Conservation (phyloP, 2,113 vertebrate genomes). For the Nannobrachium achirus region DNA sequence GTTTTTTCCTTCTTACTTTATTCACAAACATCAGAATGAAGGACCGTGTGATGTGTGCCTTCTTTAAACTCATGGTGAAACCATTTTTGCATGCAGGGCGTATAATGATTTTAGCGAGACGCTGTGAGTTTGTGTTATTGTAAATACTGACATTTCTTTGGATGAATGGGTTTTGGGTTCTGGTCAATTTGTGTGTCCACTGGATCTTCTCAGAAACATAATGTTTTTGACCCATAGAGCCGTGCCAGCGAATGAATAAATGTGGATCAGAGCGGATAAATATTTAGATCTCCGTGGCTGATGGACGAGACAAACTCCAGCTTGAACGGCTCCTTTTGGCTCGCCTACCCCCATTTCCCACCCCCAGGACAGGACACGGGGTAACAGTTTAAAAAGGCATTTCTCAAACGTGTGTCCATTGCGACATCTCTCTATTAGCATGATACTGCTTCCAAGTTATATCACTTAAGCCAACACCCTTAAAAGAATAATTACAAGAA, state of each 20-base stretch:
- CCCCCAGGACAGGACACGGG: slow-evolving; percentile 51
- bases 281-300: slow-evolving; percentile 72
- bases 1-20: too few species aligned
- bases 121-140: slow-evolving; percentile 64
- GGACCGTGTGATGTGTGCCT: too few species aligned
- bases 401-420: slow-evolving; percentile 54
- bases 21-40: too few species aligned
- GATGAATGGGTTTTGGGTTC: slow-evolving; percentile 59
- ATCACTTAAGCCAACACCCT: not conserved
- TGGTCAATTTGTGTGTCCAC: slow-evolving; percentile 52
- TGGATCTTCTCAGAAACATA: slow-evolving; percentile 73
- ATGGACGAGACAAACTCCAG: slow-evolving; percentile 56
- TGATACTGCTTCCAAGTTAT: not conserved
- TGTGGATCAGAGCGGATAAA: slow-evolving; percentile 68
- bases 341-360: slow-evolving; percentile 37
- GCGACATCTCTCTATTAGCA: slow-evolving; percentile 39
- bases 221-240: slow-evolving; percentile 71
- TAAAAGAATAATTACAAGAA: too few species aligned
- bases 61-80: too few species aligned
- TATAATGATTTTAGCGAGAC: slow-evolving; percentile 61
- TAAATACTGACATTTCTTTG: slow-evolving; percentile 52
- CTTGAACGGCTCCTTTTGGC: slow-evolving; percentile 36
- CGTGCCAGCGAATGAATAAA: slow-evolving; percentile 59
- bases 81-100: too few species aligned
- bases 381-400: slow-evolving; percentile 60